A percentile compares a stretch with the other conserved stretches of the same genome.
These are phyloP conservation scores for Oscheius sp. DNA, from an alignment of 2,888 invertebrate species.

Conservation along the genomic window DNA sequence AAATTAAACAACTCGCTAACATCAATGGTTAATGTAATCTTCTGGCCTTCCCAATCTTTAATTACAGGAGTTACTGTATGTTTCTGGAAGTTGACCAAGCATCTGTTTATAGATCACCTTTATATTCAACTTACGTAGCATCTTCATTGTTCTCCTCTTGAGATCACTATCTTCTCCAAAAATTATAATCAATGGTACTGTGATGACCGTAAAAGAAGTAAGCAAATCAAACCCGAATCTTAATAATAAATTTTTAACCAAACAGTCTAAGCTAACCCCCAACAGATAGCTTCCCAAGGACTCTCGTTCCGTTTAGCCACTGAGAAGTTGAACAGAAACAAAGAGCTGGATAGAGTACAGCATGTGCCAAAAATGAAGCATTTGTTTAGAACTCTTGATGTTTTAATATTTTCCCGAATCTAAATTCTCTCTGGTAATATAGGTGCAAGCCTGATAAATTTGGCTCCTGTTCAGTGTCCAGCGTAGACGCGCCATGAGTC, in stretches of 20 bases:
- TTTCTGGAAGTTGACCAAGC: too few relatives aligned
- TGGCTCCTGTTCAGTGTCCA: neutral
- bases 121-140: neutral
- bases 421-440: neutral
- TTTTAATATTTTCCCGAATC: conserved; percentile 14
- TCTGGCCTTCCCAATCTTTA: conserved; percentile 9
- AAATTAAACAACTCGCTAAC: neutral
- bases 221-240: conserved; percentile 4
- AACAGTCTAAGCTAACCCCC: neutral
- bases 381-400: neutral
- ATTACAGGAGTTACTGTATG: too few relatives aligned
- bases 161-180: conserved; percentile 13
- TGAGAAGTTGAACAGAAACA: neutral
- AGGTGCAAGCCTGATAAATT: neutral
- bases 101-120: too few relatives aligned
- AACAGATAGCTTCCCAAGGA: neutral
- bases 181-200: neutral
- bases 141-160: neutral
- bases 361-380: conserved; percentile 5
- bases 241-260: neutral
- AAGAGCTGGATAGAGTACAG: neutral
- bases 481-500: neutral
- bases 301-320: neutral
- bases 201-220: neutral
- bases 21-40: neutral